A percentile compares a stretch with the other conserved stretches of the same genome.
Evolutionary conservation across 2,888 invertebrate genomes (phyloP).

Genomic region (Serrognathus titanus): DNA sequence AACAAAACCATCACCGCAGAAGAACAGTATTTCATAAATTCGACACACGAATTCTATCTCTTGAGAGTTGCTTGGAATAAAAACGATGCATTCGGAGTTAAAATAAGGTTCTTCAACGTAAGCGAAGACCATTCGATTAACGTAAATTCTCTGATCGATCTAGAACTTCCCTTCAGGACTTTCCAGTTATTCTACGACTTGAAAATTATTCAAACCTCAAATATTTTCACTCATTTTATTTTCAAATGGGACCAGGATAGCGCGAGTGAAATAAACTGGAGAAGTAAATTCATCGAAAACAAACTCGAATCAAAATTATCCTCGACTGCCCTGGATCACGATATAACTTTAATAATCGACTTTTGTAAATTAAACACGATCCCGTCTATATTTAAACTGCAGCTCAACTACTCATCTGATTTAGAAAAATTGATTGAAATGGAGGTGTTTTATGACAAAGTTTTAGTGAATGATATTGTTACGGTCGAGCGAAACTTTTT

Average conservation of each 20-base stretch:
- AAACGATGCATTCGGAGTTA: conserved; percentile 8
- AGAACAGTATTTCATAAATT: conserved; percentile 6
- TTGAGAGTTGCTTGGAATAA: conserved; percentile 18
- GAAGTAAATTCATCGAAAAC: conserved; percentile 17
- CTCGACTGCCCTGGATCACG: conserved; percentile 18
- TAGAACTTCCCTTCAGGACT: conserved; percentile 21
- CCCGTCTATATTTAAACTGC: conserved; percentile 20
- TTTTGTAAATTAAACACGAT: conserved; percentile 17
- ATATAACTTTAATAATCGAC: conserved; percentile 22
- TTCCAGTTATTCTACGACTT: conserved; percentile 7
- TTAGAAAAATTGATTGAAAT: conserved; percentile 22
- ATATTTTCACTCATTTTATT: conserved; percentile 6
- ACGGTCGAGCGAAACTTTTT: conserved; percentile 21
- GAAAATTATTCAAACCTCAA: conserved; percentile 11
- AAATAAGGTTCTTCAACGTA: conserved; percentile 6
- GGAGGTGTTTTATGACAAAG: conserved; percentile 25
- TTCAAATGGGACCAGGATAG: conserved; percentile 22
- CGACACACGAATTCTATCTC: conserved; percentile 13
- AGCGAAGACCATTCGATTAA: conserved; percentile 6
- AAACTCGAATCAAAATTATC: conserved; percentile 21
- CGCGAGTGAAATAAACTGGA: conserved; percentile 10
- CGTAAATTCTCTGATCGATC: conserved; percentile 1
- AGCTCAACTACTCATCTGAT: conserved; percentile 24
- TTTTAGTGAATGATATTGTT: conserved; percentile 5
- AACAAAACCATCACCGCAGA: conserved; percentile 15